Base-by-base conservation (phyloP, 2,113 vertebrate species). In the Vombatus ursinus region DNA sequence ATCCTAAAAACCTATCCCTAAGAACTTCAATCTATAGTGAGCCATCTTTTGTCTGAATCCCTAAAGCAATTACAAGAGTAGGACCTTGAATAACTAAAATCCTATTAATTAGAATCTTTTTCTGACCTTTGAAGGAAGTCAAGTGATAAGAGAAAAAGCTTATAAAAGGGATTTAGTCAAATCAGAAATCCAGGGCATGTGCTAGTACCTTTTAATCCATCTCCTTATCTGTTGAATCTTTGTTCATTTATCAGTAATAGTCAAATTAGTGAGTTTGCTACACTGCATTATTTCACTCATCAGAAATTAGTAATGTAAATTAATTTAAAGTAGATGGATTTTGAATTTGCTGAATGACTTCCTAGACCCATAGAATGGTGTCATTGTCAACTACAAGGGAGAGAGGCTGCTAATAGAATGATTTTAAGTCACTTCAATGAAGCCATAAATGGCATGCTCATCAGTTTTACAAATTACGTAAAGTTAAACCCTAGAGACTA, bases 71-170 rank as follows among this genome's bases (percentile, higher is more conserved):
- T 77, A 92, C 10, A n/a, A 49, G 3, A 61, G 24, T 92, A 68
- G 3, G 47, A 14, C n/a, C 14, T 95, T 91, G 24, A 44, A 31
- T 61, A 96, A 90, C 25, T 68, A 92, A 25, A 22, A 26, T 84
- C 44, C 14, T 2, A 3, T 52, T 52, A 48, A 44, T 77, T 44
- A 84, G 50, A 53, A 25, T 50, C 28, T 54, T 91, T 91, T 96
- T 92, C 91, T 22, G 2, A 51, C 51, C 52, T 89, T 48, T 96
- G 2, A 52, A 77, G 31, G 61, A 1, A 50, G 91, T 84, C 68
- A 93, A 54, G 47, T 52, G 50, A 11, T 68, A 54, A 84, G n/a
- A 93, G 91, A 28, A 89, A 37, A 89, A 68, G 77, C 95, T 93
- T 50, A 53, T 92, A 24, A 44, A 47, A 37, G 50, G 50, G 26